Conservation (phyloP, 2,797 vertebrate genomes). For the Pogonophryne albipinna region DNA sequence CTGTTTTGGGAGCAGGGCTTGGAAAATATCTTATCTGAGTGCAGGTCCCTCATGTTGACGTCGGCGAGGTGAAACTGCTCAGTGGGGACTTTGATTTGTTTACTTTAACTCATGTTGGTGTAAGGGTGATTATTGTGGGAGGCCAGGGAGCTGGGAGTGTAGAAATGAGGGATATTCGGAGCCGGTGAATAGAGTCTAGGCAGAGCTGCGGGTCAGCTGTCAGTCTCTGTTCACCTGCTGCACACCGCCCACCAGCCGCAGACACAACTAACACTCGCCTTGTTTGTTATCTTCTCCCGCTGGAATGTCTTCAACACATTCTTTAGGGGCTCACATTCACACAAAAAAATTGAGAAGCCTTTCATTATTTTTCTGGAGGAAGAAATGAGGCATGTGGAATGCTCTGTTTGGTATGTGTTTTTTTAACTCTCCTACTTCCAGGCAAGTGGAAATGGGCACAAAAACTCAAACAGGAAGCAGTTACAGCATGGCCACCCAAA, state of each 20-base stretch:
- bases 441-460: constrained; percentile 35
- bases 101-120: constrained; percentile 56
- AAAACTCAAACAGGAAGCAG: constrained; percentile 64
- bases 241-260: constrained; percentile 53
- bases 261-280: constrained; percentile 73
- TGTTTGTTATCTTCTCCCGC: constrained; percentile 80
- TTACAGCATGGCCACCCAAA: constrained; percentile 51
- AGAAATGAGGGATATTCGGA: constrained; percentile 44
- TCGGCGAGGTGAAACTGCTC: constrained; percentile 49
- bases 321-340: constrained; percentile 78
- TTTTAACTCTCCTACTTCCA: constrained; percentile 43
- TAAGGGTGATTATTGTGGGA: constrained; percentile 52
- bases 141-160: constrained; percentile 18
- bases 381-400: constrained; percentile 69
- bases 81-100: constrained; percentile 55
- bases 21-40: constrained; percentile 61
- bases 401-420: constrained; percentile 54
- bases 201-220: constrained; percentile 53
- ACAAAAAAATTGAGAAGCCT: constrained; percentile 27
- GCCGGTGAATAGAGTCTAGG: constrained; percentile 40
- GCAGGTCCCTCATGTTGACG: constrained; percentile 64
- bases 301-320: constrained; percentile 86
- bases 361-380: constrained; percentile 54
- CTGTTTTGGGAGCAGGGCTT: constrained; percentile 48
- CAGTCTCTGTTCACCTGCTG: constrained; percentile 81